These are phyloP conservation scores for Polymixis lichenea DNA, from an alignment of 2,888 invertebrate species.

Conservation along the genomic window DNA sequence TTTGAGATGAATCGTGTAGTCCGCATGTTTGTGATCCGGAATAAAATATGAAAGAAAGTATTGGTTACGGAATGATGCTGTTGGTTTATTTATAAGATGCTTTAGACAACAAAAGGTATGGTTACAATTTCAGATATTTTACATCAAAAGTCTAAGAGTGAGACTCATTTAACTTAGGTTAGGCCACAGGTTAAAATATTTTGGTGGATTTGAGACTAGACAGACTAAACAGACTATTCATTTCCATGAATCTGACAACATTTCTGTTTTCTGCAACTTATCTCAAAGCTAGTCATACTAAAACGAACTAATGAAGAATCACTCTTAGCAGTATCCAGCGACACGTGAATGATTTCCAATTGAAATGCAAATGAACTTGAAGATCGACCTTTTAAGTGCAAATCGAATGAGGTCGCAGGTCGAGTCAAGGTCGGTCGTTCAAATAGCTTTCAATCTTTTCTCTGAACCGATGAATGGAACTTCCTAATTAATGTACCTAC, in stretches of 20 bases:
- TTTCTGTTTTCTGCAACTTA: neutral
- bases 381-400: constrained; percentile 27
- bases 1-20: constrained; percentile 24
- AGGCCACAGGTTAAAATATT: neutral
- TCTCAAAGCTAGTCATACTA: neutral
- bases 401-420: constrained; percentile 25
- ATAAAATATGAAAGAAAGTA: constrained; percentile 31
- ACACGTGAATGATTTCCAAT: constrained; percentile 28
- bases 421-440: constrained; percentile 9
- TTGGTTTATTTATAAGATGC: constrained; percentile 20
- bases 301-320: constrained; percentile 1
- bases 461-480: neutral
- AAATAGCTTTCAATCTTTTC: constrained; percentile 22
- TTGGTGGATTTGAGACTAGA: neutral
- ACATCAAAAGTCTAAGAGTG: neutral
- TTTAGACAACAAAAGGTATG: neutral
- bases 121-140: neutral
- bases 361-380: constrained; percentile 36
- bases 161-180: neutral
- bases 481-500: neutral
- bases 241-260: neutral
- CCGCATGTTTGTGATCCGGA: constrained; percentile 15
- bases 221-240: neutral
- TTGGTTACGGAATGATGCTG: constrained; percentile 4
- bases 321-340: neutral